Conservation (phyloP, 2,113 vertebrate species). For the Calidris pygmaea region DNA sequence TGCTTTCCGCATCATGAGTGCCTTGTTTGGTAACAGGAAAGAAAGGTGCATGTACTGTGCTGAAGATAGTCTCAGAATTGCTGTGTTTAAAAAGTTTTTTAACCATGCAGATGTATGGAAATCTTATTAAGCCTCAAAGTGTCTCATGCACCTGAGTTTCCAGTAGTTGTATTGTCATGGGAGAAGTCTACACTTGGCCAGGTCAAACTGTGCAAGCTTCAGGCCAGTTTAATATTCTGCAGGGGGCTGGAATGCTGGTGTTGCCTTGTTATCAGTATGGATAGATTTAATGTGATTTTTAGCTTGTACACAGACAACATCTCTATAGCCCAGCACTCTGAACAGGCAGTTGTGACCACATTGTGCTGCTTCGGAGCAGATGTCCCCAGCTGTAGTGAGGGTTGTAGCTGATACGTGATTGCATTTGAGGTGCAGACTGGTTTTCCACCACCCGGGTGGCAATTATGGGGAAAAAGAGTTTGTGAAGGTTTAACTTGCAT, state of each 20-base stretch:
- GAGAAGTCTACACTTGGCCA: background rate
- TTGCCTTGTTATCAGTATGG: background rate
- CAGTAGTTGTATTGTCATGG: background rate
- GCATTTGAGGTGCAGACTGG: background rate
- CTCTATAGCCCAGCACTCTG: background rate
- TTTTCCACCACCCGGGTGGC: background rate
- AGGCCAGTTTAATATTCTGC: background rate
- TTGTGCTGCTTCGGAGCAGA: background rate
- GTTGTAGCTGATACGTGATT: accelerated
- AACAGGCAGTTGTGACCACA: accelerated
- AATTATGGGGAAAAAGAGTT: background rate
- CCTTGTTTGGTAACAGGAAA: background rate
- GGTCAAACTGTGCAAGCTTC: background rate
- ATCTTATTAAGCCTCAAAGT: background rate
- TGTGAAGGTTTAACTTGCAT: background rate
- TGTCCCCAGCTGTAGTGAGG: background rate
- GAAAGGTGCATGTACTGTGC: background rate
- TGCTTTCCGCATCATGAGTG: background rate
- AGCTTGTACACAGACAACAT: background rate
- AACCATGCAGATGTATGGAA: background rate
- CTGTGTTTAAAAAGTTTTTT: background rate
- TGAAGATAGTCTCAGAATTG: background rate
- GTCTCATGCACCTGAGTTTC: accelerated
- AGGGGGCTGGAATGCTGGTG: background rate
- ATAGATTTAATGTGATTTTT: background rate